Percentiles rank a stretch among this genome's conserved stretches.
Evolutionary conservation across 2,888 invertebrate genomes (phyloP).

Genomic region (Macrostomum cliftonense): DNA sequence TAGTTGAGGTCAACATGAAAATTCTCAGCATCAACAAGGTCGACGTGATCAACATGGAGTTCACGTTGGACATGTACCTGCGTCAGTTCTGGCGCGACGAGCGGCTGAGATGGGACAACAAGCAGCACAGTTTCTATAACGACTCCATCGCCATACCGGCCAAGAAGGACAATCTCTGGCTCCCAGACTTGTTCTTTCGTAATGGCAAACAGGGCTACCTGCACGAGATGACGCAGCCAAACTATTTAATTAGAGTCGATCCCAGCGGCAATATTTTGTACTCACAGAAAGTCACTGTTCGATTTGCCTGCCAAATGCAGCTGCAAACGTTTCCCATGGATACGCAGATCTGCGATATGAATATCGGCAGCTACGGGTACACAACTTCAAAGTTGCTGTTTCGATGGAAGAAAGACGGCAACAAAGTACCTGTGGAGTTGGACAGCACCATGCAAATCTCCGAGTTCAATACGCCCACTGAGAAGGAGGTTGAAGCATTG

Average conservation of each 20-base stretch:
- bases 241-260: slow-evolving; percentile 6
- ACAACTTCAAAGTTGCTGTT: slow-evolving; percentile 8
- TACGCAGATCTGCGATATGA: slow-evolving; percentile 8
- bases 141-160: slow-evolving; percentile 4
- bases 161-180: slow-evolving; percentile 8
- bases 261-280: slow-evolving; percentile 8
- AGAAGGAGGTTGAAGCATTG: neutral
- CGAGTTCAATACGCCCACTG: slow-evolving; percentile 8
- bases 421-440: slow-evolving; percentile 1
- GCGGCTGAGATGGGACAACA: slow-evolving; percentile 5
- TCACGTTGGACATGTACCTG: slow-evolving; percentile 11
- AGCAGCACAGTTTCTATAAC: neutral
- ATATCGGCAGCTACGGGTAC: slow-evolving; percentile 12
- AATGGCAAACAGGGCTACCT: slow-evolving; percentile 11
- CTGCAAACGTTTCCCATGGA: slow-evolving; percentile 11
- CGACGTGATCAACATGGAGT: slow-evolving; percentile 12
- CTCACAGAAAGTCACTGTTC: slow-evolving; percentile 12
- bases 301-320: slow-evolving; percentile 12
- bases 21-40: slow-evolving; percentile 12
- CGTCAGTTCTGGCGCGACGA: slow-evolving; percentile 9
- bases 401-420: slow-evolving; percentile 4
- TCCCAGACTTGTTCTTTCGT: slow-evolving; percentile 11
- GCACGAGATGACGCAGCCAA: slow-evolving; percentile 12
- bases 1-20: slow-evolving; percentile 10
- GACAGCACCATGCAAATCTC: slow-evolving; percentile 10